Evolutionary conservation across 2,888 invertebrate species (phyloP).

Genomic region (Eurytoma californica): DNA sequence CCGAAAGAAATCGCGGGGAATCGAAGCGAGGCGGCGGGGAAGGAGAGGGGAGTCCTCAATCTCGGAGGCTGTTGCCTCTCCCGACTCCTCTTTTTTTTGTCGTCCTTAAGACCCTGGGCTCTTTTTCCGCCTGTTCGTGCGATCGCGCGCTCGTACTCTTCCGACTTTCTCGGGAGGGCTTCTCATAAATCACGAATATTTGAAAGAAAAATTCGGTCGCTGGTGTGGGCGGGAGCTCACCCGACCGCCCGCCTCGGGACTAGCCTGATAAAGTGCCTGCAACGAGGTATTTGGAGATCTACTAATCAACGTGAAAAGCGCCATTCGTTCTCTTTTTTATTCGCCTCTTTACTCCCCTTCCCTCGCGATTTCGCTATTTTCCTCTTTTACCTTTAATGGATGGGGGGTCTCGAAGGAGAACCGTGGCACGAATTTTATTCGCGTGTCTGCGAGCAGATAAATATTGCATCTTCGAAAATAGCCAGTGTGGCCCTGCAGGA

Average conservation of each 20-base stretch:
- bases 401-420: not conserved
- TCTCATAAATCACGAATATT: constrained; percentile 56
- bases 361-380: not conserved
- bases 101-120: constrained; percentile 40
- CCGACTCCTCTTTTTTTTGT: constrained; percentile 32
- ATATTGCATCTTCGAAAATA: constrained; percentile 30
- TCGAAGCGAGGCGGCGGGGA: constrained; percentile 3
- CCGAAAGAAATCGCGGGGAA: constrained; percentile 30
- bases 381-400: not conserved
- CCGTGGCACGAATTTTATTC: constrained; percentile 4
- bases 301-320: constrained; percentile 46
- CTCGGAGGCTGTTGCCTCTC: constrained; percentile 38
- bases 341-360: not conserved
- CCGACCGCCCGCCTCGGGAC: not conserved
- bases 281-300: constrained; percentile 43
- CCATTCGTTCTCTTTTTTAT: constrained; percentile 13
- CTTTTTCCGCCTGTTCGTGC: constrained; percentile 35
- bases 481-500: not conserved
- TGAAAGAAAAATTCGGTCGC: constrained; percentile 53
- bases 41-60: constrained; percentile 39
- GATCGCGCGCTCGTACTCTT: constrained; percentile 22
- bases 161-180: constrained; percentile 35
- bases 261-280: constrained; percentile 49
- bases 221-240: not conserved
- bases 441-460: not conserved